Base-by-base conservation (phyloP, 2,888 invertebrate genomes). In the Seira musarum region DNA sequence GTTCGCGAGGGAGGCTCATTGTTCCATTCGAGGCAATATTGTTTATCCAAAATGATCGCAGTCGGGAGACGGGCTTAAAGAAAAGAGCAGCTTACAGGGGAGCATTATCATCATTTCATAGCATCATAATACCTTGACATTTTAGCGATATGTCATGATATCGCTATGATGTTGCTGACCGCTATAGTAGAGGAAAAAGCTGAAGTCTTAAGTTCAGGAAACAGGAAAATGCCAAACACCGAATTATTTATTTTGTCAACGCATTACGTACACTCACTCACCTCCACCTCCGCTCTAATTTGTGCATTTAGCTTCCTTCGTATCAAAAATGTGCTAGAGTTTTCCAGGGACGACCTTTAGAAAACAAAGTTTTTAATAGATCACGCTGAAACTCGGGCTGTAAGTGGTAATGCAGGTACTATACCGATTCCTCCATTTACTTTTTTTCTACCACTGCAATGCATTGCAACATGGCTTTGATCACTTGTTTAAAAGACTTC, bases 131-230 rank as follows among this genome's bases (percentile, higher is more conserved):
- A 75, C 68, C 81, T 83, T 84, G 83, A 83, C 84, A 85, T 84
- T 84, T 84, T 82, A 77, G 40, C 80, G 78, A 85, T 83, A 85
- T 84, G 84, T 84, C 85, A 84, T 83, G 84, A 80, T 86, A 25
- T 19, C 40, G 46, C 30, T 53, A 75, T 6, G 66, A 53, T 24
- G 24, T 21, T 61, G 25, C 61, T 70, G n/a, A n/a, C n/a, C n/a
- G n/a, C n/a, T n/a, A n/a, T n/a, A n/a, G n/a, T n/a, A n/a, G n/a
- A n/a, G n/a, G n/a, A n/a, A n/a, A n/a, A n/a, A n/a, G n/a, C n/a
- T n/a, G n/a, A n/a, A n/a, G n/a, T n/a, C n/a, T n/a, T n/a, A n/a
- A n/a, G n/a, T n/a, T n/a, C n/a, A n/a, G n/a, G n/a, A n/a, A 46
- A 40, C 57, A 21, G 49, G 40, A 46, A 19, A 19, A 61, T 35